Conservation (phyloP, 1,140 invertebrate species). For the Diorhabda elongata region DNA sequence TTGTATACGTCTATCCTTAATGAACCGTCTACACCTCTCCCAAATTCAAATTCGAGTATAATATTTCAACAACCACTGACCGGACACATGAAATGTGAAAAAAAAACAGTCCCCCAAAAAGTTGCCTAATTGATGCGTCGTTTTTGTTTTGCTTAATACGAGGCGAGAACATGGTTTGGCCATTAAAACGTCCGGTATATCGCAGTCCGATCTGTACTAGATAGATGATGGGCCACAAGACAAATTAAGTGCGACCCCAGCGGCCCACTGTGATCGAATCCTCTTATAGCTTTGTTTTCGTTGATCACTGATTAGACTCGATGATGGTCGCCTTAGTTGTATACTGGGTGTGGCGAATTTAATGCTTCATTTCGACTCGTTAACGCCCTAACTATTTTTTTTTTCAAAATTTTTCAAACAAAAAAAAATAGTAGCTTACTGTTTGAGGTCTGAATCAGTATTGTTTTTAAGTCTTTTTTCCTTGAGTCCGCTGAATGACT, state of each 20-base stretch:
- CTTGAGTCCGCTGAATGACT: too few relatives aligned
- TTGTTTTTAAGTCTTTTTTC: too few relatives aligned
- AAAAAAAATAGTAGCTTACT: too few relatives aligned
- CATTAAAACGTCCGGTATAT: conserved; percentile 47
- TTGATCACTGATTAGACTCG: not conserved
- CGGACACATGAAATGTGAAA: conserved; percentile 15
- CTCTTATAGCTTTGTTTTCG: conserved; percentile 9
- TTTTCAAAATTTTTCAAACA: too few relatives aligned
- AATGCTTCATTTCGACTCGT: too few relatives aligned
- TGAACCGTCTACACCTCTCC: conserved; percentile 5
- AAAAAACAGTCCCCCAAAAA: conserved; percentile 40
- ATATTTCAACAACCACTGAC: conserved; percentile 20
- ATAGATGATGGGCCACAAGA: conserved; percentile 46
- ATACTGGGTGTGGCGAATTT: too few relatives aligned
- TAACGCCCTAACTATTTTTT: too few relatives aligned
- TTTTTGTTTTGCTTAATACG: conserved; percentile 49
- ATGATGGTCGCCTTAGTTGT: not conserved
- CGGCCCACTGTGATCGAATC: conserved; percentile 21
- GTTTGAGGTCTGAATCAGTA: too few relatives aligned
- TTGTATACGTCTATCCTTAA: not conserved
- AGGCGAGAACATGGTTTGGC: conserved; percentile 44
- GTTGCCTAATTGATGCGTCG: conserved; percentile 47
- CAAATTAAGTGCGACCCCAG: conserved; percentile 43
- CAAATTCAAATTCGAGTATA: conserved; percentile 15
- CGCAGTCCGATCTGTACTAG: conserved; percentile 45